Base-by-base conservation (phyloP, 2,888 invertebrate genomes). In the Listrodromus nycthemerus region DNA sequence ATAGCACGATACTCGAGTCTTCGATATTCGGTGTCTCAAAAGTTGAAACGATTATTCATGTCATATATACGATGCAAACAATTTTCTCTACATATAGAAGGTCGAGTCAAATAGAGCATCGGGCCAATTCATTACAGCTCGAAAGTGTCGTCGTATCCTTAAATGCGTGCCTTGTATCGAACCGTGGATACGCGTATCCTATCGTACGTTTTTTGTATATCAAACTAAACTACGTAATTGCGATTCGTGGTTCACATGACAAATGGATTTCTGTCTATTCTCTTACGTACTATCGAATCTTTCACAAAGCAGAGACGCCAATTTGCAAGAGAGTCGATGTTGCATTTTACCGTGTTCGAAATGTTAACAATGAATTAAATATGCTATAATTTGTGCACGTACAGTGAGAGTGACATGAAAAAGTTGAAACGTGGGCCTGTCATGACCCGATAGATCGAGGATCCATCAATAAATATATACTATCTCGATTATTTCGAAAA, bases 151-250 rank as follows among this genome's bases (percentile, higher is more conserved):
- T 27, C 13, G 16, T 30, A 61, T 27, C 16, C 52, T 10, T 78
- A 37, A 74, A 41, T 67, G 73, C 55, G 58, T 30, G 50, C 58
- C 66, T 50, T 66, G 76, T 82, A 84, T 82, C 82, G 63, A 79
- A 82, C 74, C 52, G 19, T 77, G 48, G 71, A 79, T 41, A 58
- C 50, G 48, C 16, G 4, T 45, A 37, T 58, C 58, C 58, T 73
- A 30, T 37, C 13, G 30, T 48, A 37, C 77, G 61, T n/a, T 80
- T 55, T 41, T 69, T 58, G 66, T 66, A 65, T 69, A 75, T 82
- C 75, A 66, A 79, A 58, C 75, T 84, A 82, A 70, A 41, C 33
- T 50, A 30, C 75, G 75, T 69, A 78, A 52, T 55, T 45, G 55
- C 58, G 55, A 61, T 70, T 66, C 45, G 27, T 45, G 48, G 63